A percentile compares a stretch with the other conserved stretches of the same genome.
Conservation (phyloP, 2,797 vertebrate genomes). For the Phrynocephalus guinanensis region DNA sequence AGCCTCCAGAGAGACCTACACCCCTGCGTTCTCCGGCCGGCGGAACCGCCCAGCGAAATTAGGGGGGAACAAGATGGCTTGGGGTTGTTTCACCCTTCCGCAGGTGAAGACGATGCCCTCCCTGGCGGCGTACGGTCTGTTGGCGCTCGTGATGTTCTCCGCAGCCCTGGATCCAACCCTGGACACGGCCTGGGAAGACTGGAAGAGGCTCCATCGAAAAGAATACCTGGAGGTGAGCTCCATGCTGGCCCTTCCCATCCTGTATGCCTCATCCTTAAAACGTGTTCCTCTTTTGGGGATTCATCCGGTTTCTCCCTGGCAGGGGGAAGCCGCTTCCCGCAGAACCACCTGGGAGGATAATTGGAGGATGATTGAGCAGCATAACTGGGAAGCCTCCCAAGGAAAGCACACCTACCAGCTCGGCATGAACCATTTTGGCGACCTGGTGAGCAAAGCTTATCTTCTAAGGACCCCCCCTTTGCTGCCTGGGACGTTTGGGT, state of each 20-base stretch:
- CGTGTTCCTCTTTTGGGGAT: too few species aligned
- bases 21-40: too few species aligned
- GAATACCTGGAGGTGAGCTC: slow-evolving; percentile 47
- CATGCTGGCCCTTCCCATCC: too few species aligned
- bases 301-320: not conserved
- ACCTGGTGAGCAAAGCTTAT: slow-evolving; percentile 47
- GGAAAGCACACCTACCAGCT: slow-evolving; percentile 55
- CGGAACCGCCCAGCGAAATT: too few species aligned
- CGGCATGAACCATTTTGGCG: slow-evolving; percentile 65
- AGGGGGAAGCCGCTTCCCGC: slow-evolving; percentile 29
- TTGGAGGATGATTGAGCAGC: slow-evolving; percentile 52
- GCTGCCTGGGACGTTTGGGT: not conserved
- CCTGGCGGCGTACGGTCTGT: not conserved
- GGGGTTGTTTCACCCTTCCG: too few species aligned
- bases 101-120: slow-evolving; percentile 38
- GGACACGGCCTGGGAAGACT: slow-evolving; percentile 51
- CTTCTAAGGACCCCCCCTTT: not conserved
- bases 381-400: slow-evolving; percentile 40
- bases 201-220: slow-evolving; percentile 51
- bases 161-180: accelerated
- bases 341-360: slow-evolving; percentile 64
- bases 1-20: too few species aligned
- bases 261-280: not conserved
- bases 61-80: too few species aligned
- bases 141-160: not conserved